Evolutionary conservation across 1,140 invertebrate species (phyloP).

Genomic region (Heliconius nattereri): DNA sequence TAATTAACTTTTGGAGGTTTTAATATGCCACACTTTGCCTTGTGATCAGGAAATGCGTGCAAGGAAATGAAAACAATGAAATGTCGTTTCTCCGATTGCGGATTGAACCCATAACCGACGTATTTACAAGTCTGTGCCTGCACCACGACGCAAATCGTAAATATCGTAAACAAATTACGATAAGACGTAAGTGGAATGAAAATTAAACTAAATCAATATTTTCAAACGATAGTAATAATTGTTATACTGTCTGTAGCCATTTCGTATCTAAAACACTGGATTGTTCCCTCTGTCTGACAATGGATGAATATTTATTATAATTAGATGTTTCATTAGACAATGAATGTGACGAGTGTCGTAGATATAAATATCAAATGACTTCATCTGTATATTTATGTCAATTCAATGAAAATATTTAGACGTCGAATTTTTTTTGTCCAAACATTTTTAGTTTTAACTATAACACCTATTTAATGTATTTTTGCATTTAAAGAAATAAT

Average conservation of each 20-base stretch:
- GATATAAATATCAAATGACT: background rate
- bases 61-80: no score
- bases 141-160: no score
- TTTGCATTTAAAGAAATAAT: no score
- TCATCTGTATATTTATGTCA: background rate
- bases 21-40: no score
- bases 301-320: conserved; percentile 60
- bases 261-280: conserved; percentile 60
- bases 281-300: conserved; percentile 62
- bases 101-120: no score
- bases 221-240: conserved; percentile 14
- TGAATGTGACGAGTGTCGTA: conserved; percentile 34
- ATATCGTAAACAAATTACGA: no score
- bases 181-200: background rate
- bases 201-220: background rate
- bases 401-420: background rate
- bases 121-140: no score
- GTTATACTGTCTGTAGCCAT: background rate
- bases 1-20: background rate
- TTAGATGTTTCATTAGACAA: conserved; percentile 57
- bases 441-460: no score
- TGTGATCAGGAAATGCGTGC: no score
- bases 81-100: no score
- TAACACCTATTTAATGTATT: no score
- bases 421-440: no score